These are phyloP conservation scores for Paracanthobrama guichenoti DNA, from an alignment of 2,113 vertebrate species.

Conservation along the genomic window DNA sequence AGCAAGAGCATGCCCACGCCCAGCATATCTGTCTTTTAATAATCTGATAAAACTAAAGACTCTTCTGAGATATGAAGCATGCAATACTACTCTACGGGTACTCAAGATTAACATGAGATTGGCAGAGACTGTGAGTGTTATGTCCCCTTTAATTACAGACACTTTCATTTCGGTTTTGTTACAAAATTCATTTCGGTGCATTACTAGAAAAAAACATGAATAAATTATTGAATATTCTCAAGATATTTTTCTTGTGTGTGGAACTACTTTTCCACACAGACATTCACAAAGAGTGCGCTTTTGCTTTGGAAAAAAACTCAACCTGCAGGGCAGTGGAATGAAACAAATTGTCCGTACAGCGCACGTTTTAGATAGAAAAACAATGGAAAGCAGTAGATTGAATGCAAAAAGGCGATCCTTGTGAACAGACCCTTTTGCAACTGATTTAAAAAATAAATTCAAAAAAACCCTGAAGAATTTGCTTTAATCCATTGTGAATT, in stretches of 20 bases:
- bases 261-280: neutral
- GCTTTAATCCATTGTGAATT: neutral
- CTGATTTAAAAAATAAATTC: neutral
- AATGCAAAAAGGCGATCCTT: neutral
- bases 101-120: too few relatives aligned
- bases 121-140: too few relatives aligned
- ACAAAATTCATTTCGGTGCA: neutral
- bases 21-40: too few relatives aligned
- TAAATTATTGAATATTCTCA: neutral
- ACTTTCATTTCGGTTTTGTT: neutral
- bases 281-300: neutral
- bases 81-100: too few relatives aligned
- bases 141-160: too few relatives aligned
- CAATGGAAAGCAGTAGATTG: neutral
- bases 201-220: neutral
- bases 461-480: neutral
- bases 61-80: too few relatives aligned
- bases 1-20: too few relatives aligned
- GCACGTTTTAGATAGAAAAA: neutral
- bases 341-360: neutral
- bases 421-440: neutral
- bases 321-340: neutral
- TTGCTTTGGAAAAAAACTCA: neutral
- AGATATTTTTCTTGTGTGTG: neutral
- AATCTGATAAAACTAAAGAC: too few relatives aligned